Percentiles rank a stretch among this genome's conserved stretches.
phyloP scores from a whole-genome alignment of 1,140 invertebrate genomes.

The Dreissena rostriformis region DNA sequence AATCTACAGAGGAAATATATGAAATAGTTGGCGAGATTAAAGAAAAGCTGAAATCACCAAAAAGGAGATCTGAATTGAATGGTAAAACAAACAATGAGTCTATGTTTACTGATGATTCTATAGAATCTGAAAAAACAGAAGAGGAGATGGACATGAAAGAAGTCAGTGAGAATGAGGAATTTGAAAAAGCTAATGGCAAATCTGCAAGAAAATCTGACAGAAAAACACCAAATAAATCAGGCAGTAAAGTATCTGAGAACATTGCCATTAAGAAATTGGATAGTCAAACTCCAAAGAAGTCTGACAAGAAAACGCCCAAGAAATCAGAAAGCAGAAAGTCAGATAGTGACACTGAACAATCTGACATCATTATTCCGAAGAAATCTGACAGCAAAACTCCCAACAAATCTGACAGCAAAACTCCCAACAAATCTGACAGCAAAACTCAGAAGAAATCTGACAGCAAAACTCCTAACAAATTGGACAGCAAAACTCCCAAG shows the following conservation, averaged over 20 bases:
- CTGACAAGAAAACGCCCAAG: neutral
- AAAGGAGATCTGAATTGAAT: neutral
- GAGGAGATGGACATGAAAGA: neutral
- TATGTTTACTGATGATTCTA: slow-evolving; percentile 53
- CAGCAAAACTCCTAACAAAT: neutral
- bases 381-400: neutral
- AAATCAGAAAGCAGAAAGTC: neutral
- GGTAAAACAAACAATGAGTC: slow-evolving; percentile 17
- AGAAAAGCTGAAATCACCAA: slow-evolving; percentile 28
- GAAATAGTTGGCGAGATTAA: slow-evolving; percentile 41
- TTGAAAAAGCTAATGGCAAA: neutral
- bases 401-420: slow-evolving; percentile 11
- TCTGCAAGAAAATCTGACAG: neutral
- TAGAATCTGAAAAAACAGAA: slow-evolving; percentile 13
- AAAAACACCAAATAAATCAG: slow-evolving; percentile 17
- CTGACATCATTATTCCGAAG: neutral
- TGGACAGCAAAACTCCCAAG: neutral
- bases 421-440: neutral
- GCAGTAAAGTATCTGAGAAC: neutral
- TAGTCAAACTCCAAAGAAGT: neutral
- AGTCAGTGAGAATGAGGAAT: neutral
- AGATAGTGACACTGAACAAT: no score
- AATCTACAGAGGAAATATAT: slow-evolving; percentile 50
- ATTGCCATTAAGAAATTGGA: neutral
- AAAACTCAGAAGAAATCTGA: neutral